These are phyloP conservation scores for Vulpes lagopus DNA, from an alignment of 2,113 vertebrate species.

Conservation along the genomic window DNA sequence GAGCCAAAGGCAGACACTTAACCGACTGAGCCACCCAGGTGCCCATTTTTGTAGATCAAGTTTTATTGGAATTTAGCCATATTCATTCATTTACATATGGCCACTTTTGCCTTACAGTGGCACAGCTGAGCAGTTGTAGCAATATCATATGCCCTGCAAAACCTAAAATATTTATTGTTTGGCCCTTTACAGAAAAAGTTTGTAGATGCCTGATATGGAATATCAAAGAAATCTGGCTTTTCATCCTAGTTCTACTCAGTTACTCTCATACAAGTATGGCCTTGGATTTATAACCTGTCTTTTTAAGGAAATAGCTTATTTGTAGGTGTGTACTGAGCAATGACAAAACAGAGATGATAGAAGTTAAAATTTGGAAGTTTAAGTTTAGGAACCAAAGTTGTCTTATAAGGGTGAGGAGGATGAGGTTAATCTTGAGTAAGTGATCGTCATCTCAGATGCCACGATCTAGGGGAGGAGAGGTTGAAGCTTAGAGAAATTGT, in stretches of 20 bases:
- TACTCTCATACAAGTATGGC: too few species aligned
- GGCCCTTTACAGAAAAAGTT: neutral
- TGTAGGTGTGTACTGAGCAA: neutral
- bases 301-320: neutral
- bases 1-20: too few species aligned
- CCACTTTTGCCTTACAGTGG: neutral
- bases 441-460: neutral
- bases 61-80: neutral
- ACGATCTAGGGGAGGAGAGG: neutral
- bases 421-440: neutral
- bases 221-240: neutral
- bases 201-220: neutral
- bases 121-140: neutral
- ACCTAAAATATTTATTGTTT: neutral
- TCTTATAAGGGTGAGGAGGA: neutral
- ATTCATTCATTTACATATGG: neutral
- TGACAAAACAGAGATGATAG: neutral
- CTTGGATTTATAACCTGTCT: neutral
- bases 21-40: too few species aligned
- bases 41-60: neutral
- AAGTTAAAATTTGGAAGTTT: constrained; percentile 1
- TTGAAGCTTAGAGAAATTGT: neutral
- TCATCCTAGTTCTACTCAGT: neutral
- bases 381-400: neutral
- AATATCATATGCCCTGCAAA: neutral